Percentiles rank a stretch among this genome's conserved stretches.
These are phyloP conservation scores for Serinus canaria DNA, from an alignment of 2,113 vertebrate species.

Conservation along the genomic window DNA sequence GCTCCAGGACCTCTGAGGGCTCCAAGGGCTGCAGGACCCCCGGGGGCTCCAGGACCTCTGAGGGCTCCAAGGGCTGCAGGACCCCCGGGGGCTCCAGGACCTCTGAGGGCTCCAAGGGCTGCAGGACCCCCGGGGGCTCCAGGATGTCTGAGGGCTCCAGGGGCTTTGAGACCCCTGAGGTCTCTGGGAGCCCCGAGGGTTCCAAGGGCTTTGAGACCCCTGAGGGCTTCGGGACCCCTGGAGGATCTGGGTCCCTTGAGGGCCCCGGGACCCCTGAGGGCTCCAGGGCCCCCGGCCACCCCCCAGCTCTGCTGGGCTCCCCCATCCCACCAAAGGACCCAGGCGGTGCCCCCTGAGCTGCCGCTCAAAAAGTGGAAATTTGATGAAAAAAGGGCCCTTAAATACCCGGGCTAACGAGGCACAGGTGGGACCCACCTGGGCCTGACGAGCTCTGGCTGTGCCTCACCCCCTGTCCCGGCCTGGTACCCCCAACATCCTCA, in stretches of 20 bases:
- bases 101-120: no score
- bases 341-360: accelerated
- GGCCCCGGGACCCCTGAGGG: no score
- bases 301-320: background rate
- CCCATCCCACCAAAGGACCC: accelerated
- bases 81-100: no score
- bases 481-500: background rate
- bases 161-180: background rate
- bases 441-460: background rate
- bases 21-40: no score
- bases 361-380: accelerated
- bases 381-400: accelerated
- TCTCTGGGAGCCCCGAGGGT: accelerated
- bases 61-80: no score
- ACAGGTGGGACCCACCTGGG: background rate
- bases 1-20: no score
- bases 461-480: background rate
- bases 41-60: no score
- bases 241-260: accelerated
- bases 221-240: background rate
- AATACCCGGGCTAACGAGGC: background rate
- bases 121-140: no score
- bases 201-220: background rate
- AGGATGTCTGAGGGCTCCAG: no score
- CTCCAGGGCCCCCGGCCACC: accelerated